A percentile compares a stretch with the other conserved stretches of the same genome.
Evolutionary conservation across 2,797 vertebrate species (phyloP).

Genomic region (Choloepus didactylus): DNA sequence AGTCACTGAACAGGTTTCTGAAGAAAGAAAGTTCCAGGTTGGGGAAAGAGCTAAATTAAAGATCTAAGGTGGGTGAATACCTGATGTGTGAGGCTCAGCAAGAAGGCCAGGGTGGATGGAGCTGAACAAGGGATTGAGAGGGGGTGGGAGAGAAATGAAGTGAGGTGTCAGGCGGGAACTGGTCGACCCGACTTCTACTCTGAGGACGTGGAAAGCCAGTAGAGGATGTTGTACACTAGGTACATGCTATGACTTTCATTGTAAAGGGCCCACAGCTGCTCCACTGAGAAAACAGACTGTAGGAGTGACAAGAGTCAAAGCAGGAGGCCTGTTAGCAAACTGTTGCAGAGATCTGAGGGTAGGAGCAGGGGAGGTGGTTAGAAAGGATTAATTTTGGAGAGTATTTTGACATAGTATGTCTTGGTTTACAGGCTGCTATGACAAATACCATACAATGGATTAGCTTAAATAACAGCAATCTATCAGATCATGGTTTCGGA

Average conservation of each 20-base stretch:
- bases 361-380: neutral
- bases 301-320: neutral
- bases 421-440: too few species aligned
- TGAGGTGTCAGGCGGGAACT: rapidly evolving
- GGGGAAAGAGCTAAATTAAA: too few species aligned
- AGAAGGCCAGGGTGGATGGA: neutral
- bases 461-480: too few species aligned
- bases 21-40: neutral
- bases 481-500: too few species aligned
- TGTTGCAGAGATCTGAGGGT: neutral
- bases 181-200: rapidly evolving
- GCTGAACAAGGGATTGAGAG: neutral
- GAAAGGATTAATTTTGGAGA: neutral
- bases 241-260: neutral
- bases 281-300: neutral
- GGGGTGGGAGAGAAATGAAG: neutral
- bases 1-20: neutral
- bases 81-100: rapidly evolving
- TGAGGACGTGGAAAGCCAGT: neutral
- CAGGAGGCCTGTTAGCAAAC: neutral
- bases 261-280: neutral
- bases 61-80: too few species aligned
- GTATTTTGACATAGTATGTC: neutral
- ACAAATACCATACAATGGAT: too few species aligned
- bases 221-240: rapidly evolving